Percentiles rank a stretch among this genome's conserved stretches.
Evolutionary conservation across 1,140 invertebrate genomes (phyloP).

Genomic region (Batillaria attramentaria): DNA sequence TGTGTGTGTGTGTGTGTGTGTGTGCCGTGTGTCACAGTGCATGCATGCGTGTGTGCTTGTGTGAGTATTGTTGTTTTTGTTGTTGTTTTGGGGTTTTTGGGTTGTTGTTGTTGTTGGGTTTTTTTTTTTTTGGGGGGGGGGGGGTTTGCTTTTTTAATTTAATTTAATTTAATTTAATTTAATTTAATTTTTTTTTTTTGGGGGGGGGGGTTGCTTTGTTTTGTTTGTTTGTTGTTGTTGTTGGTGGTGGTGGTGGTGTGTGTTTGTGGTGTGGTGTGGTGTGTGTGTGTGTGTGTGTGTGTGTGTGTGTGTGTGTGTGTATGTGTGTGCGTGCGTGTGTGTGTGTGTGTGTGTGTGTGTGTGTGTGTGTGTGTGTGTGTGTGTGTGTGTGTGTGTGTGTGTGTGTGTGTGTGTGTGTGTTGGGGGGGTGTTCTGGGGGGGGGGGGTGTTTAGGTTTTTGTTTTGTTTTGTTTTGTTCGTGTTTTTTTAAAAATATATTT

Average conservation of each 20-base stretch:
- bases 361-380: not conserved
- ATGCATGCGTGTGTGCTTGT: not conserved
- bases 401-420: not conserved
- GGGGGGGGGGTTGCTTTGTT: not conserved
- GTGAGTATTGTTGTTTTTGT: not conserved
- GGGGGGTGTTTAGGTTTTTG: too few species aligned
- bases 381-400: not conserved
- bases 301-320: not conserved
- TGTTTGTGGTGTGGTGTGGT: not conserved
- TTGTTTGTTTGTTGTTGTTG: not conserved
- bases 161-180: too few species aligned
- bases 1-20: not conserved
- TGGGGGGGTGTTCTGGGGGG: too few species aligned
- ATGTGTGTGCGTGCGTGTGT: not conserved
- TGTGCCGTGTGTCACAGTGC: not conserved
- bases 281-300: not conserved
- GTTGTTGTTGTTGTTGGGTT: too few species aligned
- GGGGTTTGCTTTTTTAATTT: too few species aligned
- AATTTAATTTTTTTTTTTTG: too few species aligned
- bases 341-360: not conserved
- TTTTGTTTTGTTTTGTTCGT: too few species aligned
- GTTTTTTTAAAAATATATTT: too few species aligned
- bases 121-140: too few species aligned
- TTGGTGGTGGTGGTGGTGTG: not conserved
- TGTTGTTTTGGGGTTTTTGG: not conserved